Base-by-base conservation (phyloP, 1,140 invertebrate species). In the Drosophila equinoxialis region DNA sequence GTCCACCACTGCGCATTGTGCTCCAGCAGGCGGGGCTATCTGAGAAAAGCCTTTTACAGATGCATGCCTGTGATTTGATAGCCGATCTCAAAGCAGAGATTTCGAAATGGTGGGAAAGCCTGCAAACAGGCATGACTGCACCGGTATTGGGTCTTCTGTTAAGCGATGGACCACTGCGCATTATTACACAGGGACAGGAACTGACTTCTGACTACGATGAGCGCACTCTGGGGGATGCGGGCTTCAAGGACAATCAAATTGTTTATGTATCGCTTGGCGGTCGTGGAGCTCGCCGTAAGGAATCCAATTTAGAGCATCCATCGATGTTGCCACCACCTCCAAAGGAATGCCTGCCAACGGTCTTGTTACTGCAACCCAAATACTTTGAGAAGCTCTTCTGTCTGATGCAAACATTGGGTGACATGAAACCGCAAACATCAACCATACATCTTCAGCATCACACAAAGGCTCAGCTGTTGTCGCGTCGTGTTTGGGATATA, bases 181-280 rank as follows among this genome's bases (percentile, higher is more conserved):
- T 98, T 93, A 98, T 98, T 55, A 98, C 97, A 0, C 96, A 98
- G 90, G 98, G 98, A 0, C 97, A 98, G 91, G 98, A 99, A 91
- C 92, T 99, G 2, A 97, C 96, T 0, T 96, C 96, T n/a, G 97
- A 99, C 75, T 97, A 96, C 85, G 98, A 99, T 90, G 97, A 98
- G 85, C 97, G 98, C 77, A 96, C 96, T 0, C 91, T 98, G 0
- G 95, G 95, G 14, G 97, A 98, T 92, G 96, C 98, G 93, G 97
- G 97, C 33, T 97, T 98, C 83, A 98, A 98, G 91, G 97, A 98
- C 90, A 95, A 95, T 74, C 94, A 95, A 94, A 93, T 98, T 86
- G 96, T 98, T 11, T 98, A 97, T 92, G 97, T 98, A 55, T 98
- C 97, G 1, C 94, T 98, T 75, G 97, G 97, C 11, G 94, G 95